A percentile compares a stretch with the other conserved stretches of the same genome.
Evolutionary conservation across 2,113 vertebrate genomes (phyloP).

Genomic region (Chaetops frenatus): DNA sequence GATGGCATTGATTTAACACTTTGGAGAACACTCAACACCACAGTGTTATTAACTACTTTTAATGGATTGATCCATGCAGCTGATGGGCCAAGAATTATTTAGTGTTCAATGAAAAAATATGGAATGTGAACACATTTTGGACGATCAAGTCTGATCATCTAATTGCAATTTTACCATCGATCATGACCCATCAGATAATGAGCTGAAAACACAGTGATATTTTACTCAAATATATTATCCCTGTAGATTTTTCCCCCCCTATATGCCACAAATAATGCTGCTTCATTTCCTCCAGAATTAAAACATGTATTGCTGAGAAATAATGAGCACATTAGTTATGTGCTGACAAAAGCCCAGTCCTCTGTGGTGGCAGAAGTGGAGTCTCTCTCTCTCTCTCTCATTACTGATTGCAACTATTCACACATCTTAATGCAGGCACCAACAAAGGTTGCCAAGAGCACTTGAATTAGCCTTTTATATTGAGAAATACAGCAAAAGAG

Average conservation of each 20-base stretch:
- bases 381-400: not conserved
- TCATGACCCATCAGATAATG: not conserved
- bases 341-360: not conserved
- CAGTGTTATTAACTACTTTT: not conserved
- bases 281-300: not conserved
- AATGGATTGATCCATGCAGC: not conserved
- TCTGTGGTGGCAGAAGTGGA: not conserved
- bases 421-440: not conserved
- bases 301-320: not conserved
- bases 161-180: not conserved
- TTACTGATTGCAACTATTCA: slow-evolving; percentile 29
- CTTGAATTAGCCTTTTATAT: not conserved
- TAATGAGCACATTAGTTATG: not conserved
- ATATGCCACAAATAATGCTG: not conserved
- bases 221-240: not conserved
- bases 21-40: not conserved
- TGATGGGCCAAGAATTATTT: not conserved
- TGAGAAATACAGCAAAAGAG: not conserved
- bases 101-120: not conserved
- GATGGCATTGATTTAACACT: not conserved
- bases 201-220: not conserved
- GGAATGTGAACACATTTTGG: not conserved
- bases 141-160: not conserved
- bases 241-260: not conserved
- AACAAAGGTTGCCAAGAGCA: not conserved